Conservation (phyloP, 2,888 invertebrate species). For the Cyclophora albipunctata region DNA sequence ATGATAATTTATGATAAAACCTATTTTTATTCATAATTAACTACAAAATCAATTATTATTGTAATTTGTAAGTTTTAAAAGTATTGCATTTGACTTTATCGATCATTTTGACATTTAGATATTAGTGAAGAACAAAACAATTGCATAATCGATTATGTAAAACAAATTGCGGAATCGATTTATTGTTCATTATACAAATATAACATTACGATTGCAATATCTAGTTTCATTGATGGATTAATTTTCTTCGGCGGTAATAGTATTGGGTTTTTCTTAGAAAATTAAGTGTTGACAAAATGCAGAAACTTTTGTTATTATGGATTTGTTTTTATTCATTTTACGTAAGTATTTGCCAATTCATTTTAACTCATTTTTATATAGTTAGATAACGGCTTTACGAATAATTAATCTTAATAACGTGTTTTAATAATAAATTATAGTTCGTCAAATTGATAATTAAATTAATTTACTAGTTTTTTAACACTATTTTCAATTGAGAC, state of each 20-base stretch:
- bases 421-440: too few relatives aligned
- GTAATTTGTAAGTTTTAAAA: not conserved
- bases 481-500: too few relatives aligned
- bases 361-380: too few relatives aligned
- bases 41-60: not conserved
- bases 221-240: slow-evolving; percentile 26
- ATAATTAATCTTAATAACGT: too few relatives aligned
- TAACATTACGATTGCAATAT: slow-evolving; percentile 26
- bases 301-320: slow-evolving; percentile 8
- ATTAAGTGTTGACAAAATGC: slow-evolving; percentile 19
- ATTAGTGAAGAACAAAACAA: slow-evolving; percentile 14
- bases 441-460: too few relatives aligned
- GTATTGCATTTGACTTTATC: not conserved
- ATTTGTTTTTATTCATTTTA: slow-evolving; percentile 17
- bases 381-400: too few relatives aligned
- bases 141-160: slow-evolving; percentile 20
- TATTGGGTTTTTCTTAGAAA: slow-evolving; percentile 15
- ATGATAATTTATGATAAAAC: too few relatives aligned
- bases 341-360: slow-evolving; percentile 18
- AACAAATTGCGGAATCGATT: slow-evolving; percentile 28
- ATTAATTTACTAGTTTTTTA: too few relatives aligned
- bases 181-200: slow-evolving; percentile 23
- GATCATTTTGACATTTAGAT: slow-evolving; percentile 4
- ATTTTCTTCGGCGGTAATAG: slow-evolving; percentile 17
- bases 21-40: not conserved